Evolutionary conservation across 2,888 invertebrate species (phyloP).

Genomic region (Plemyria rubiginata): DNA sequence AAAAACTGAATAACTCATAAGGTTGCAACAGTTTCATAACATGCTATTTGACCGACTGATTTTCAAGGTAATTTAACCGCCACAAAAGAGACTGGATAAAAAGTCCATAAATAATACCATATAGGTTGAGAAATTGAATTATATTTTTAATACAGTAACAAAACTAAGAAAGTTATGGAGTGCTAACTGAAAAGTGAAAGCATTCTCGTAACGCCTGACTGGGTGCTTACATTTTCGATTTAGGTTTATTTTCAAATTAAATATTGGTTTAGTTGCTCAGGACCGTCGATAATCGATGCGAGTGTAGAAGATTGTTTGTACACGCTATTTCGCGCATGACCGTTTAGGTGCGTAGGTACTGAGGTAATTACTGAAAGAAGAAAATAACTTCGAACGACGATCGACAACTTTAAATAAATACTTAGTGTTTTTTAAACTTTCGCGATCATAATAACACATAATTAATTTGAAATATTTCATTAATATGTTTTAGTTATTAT

Average conservation of each 20-base stretch:
- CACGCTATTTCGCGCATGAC: constrained; percentile 35
- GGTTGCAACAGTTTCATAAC: constrained; percentile 34
- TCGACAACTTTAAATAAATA: no score
- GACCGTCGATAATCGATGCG: constrained; percentile 54
- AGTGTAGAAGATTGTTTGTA: constrained; percentile 43
- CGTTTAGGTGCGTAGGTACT: constrained; percentile 32
- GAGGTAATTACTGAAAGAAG: no score
- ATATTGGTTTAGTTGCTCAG: constrained; percentile 58
- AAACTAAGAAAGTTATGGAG: constrained; percentile 51
- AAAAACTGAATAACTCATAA: constrained; percentile 33
- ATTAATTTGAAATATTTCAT: no score
- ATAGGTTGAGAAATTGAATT: constrained; percentile 1
- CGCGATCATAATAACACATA: no score
- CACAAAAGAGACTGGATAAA: constrained; percentile 36
- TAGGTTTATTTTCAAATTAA: constrained; percentile 57
- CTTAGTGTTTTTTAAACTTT: no score
- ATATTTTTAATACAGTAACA: constrained; percentile 39
- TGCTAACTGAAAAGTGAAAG: constrained; percentile 67
- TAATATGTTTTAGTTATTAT: no score
- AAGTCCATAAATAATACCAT: constrained; percentile 20
- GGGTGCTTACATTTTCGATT: constrained; percentile 49
- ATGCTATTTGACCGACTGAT: constrained; percentile 19
- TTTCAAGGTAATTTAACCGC: constrained; percentile 32
- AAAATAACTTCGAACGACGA: no score
- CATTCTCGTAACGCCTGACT: constrained; percentile 55